Base-by-base conservation (phyloP, 1,140 invertebrate genomes). In the Drosophila busckii region DNA sequence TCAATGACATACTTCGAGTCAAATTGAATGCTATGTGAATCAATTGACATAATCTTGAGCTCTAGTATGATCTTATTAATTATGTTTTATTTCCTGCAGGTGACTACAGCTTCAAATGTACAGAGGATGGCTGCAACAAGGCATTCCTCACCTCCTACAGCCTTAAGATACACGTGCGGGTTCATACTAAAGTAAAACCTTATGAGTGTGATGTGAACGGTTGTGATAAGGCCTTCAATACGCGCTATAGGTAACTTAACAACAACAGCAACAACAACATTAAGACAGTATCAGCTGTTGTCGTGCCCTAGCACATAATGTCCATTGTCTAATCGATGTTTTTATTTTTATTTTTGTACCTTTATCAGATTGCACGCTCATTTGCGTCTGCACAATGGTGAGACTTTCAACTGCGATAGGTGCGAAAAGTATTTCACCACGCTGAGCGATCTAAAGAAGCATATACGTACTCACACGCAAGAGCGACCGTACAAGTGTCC, bases 361-460 rank as follows among this genome's bases (percentile, higher is more conserved):
- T 50, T 40, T 22, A 29, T 55, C 52, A 95, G 95, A 89, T 89
- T 98, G 80, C 92, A 94, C 89, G 96, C 96, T 70, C 97, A 98
- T 87, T 92, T 97, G 88, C 90, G 96, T 70, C 89, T 98, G 53
- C 97, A 98, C 88, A 97, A 93, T 85, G 96, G 97, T 6, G 92
- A 97, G 82, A 97, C 96, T n/a, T 98, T 98, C 87, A 97, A 98
- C 88, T 98, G 97, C 89, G 90, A 91, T 69, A 93, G 94, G 50
- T 98, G 96, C 80, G 90, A 92, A 32, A 98, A 98, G 88, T 95
- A 93, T 88, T 98, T 98, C 87, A 98, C 96, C 4, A 98, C 97
- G 19, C 88, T 96, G 32, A 97, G 95, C 88, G 96, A 98, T 89
- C 90, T 97, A 64, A 94, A 96, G 88, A 98, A 98, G 91, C 97